Evolutionary conservation across 2,113 vertebrate genomes (phyloP).

Genomic region (Gallinago jamesoni): DNA sequence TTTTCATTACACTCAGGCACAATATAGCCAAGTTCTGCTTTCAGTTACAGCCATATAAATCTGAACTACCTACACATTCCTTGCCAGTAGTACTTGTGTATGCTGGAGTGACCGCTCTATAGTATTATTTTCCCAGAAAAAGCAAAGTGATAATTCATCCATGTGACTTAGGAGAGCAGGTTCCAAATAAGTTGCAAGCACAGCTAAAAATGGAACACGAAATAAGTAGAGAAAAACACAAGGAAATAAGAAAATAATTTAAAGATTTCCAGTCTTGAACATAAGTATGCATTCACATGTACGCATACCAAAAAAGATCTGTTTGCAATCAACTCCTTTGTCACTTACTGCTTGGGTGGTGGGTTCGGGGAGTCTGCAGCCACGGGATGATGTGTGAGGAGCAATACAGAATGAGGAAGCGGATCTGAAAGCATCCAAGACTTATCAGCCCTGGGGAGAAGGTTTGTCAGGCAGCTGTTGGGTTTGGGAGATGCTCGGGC

Average conservation of each 20-base stretch:
- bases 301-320: neutral
- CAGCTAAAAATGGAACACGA: conserved; percentile 33
- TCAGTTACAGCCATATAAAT: conserved; percentile 56
- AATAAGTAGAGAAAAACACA: neutral
- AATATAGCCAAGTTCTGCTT: conserved; percentile 49
- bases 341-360: conserved; percentile 11
- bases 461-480: neutral
- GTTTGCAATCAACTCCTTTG: conserved; percentile 35
- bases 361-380: neutral
- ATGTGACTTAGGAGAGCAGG: neutral
- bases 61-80: conserved; percentile 35
- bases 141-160: conserved; percentile 26
- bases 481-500: neutral
- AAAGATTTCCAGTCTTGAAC: conserved; percentile 3
- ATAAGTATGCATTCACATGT: neutral
- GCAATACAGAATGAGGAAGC: neutral
- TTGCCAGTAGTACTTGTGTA: conserved; percentile 30
- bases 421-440: neutral
- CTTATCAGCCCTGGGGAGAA: neutral
- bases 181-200: conserved; percentile 34
- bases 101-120: neutral
- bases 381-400: neutral
- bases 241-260: conserved; percentile 16
- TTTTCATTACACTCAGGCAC: conserved; percentile 51
- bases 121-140: conserved; percentile 44